Evolutionary conservation across 2,888 invertebrate genomes (phyloP), one percentile per base, ranked within the genome.

Genomic region (Troides helena): DNA sequence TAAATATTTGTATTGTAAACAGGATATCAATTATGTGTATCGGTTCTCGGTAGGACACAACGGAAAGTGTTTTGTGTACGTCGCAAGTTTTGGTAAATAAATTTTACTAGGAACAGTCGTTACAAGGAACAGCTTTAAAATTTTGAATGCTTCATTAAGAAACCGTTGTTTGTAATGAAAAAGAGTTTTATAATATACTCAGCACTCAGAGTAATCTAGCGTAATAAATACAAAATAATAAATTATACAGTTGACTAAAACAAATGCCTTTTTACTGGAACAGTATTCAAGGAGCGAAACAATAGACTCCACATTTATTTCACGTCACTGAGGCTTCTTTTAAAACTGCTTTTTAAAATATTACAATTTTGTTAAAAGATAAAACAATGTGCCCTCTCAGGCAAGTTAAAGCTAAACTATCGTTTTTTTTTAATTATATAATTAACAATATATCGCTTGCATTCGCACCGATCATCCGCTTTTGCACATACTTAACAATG

Each of bases 261-360:
- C 62, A 59, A 63, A 63, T 58, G 57, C 58, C 43, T 36, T 58
- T 63, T 63, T 68, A 59, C 68, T 50, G 46, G 62, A 46, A 58
- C 23, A 30, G 58, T 36, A 68, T 68, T 68, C 63, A 63, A 68
- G 63, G 30, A 57, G 62, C 62, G 68, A 63, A 68, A 68, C 62
- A 68, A 63, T 68, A 68, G 62, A 62, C 68, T 68, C 50, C 25
- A 63, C 63, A 68, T 68, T 68, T 68, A 68, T 68, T 63, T 68
- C 58, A 59, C 30, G 63, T 68, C 68, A 58, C 46, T 63, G 21
- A 58, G 63, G 62, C 58, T 63, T 68, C 58, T 62, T 63, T 68
- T 63, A 68, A 58, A 68, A 63, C 57, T 67, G 56, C 62, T 43
- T 25, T 63, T 17, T 68, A 68, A 68, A 68, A 62, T 68, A 68